phyloP scores from a whole-genome alignment of 2,113 vertebrate species.

The Bettongia penicillata region DNA sequence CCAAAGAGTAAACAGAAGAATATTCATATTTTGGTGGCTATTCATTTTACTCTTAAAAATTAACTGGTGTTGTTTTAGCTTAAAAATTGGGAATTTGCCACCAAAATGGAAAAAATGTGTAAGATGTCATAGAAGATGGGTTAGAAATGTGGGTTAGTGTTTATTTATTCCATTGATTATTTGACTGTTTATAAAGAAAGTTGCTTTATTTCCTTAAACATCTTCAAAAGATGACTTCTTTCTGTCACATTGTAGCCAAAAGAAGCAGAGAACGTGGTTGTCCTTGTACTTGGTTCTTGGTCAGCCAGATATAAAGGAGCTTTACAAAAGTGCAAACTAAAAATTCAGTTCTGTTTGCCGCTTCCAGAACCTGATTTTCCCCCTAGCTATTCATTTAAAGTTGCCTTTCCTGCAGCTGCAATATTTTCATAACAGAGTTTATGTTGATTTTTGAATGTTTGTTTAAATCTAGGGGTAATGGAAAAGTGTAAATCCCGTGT shows the following conservation, averaged over 20 bases:
- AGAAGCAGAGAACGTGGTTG: conserved; percentile 83
- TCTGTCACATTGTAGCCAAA: conserved; percentile 83
- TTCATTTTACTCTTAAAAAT: conserved; percentile 77
- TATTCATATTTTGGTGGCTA: conserved; percentile 83
- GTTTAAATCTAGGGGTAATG: conserved; percentile 87
- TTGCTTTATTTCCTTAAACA: conserved; percentile 81
- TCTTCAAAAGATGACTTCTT: conserved; percentile 80
- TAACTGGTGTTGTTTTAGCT: conserved; percentile 72
- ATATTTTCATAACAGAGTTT: conserved; percentile 87
- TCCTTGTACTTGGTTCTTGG: conserved; percentile 80
- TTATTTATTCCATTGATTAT: conserved; percentile 83
- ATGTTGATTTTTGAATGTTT: conserved; percentile 88
- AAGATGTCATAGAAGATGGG: conserved; percentile 73
- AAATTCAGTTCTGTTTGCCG: conserved; percentile 85
- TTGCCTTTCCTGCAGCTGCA: conserved; percentile 89
- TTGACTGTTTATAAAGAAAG: conserved; percentile 81
- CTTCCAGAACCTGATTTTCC: conserved; percentile 83
- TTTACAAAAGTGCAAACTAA: conserved; percentile 85
- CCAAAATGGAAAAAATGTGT: conserved; percentile 81
- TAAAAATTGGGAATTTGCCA: conserved; percentile 75
- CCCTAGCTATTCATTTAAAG: conserved; percentile 89
- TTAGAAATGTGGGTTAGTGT: conserved; percentile 78
- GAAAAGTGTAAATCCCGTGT: conserved; percentile 86
- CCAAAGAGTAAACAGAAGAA: conserved; percentile 94
- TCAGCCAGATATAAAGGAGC: conserved; percentile 81